Evolutionary conservation across 2,113 vertebrate genomes (phyloP), one percentile per base, ranked within the genome.

Genomic region (Salvator merianae): DNA sequence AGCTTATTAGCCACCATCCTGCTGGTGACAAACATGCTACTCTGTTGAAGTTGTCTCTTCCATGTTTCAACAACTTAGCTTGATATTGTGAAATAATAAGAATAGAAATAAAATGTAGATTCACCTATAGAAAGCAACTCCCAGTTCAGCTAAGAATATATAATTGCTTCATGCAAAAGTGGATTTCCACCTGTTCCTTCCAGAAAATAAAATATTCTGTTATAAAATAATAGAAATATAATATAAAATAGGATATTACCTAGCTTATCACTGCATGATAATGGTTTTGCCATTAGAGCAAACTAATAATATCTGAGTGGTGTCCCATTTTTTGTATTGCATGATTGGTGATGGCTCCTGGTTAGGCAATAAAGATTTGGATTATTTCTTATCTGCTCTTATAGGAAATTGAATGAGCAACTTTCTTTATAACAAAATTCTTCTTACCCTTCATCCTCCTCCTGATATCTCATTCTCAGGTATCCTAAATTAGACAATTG

Each of bases 1-100:
- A 88, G 91, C 90, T 94, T 93, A 94, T 94, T 91, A 91, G 90
- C 85, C 83, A 91, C 91, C 88, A 92, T 92, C 89, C 89, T 93
- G 90, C 91, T 87, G 86, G 75, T 89, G 84, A 91, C 88, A 88
- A 83, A 86, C 77, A 89, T 93, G 90, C 86, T 91, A 93, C 83
- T 92, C 92, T 90, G 83, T 87, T 88, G 74, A 87, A 88, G 88
- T 32, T 88, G 78, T 87, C 91, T 84, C 77, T 90, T 82, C 90
- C 84, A 87, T 10, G 79, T 91, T 91, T 93, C 91, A 91, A 43
- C 90, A 85, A 91, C 84, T 82, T 88, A 77, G 86, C 90, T 84
- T 84, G 86, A 85, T 79, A 68, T 81, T 88, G 59, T 53, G 77
- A 91, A 88, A 92, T 91, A 93, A 93, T 88, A 86, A 86, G 80